Conservation (phyloP, 2,888 invertebrate genomes). For the Limenitis camilla region DNA sequence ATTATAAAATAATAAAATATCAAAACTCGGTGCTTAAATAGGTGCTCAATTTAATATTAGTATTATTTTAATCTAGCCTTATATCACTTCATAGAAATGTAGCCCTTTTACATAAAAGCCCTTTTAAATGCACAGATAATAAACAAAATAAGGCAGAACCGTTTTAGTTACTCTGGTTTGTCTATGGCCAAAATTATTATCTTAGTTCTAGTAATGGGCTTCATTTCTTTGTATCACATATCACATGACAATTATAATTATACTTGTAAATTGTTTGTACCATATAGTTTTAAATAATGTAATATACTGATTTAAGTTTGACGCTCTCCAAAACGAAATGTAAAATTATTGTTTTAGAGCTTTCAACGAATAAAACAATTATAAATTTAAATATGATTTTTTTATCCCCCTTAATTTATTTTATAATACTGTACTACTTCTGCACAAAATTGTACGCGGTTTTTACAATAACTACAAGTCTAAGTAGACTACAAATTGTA, state of each 20-base stretch:
- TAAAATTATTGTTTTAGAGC: constrained; percentile 41
- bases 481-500: too few relatives aligned
- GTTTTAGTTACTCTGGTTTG: background rate
- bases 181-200: background rate
- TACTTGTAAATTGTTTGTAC: constrained; percentile 64
- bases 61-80: constrained; percentile 12
- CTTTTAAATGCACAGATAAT: background rate
- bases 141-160: too few relatives aligned
- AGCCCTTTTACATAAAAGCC: background rate
- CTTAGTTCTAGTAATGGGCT: constrained; percentile 12
- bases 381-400: constrained; percentile 23
- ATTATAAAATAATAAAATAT: too few relatives aligned
- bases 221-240: constrained; percentile 45
- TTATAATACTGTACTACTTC: too few relatives aligned
- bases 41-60: constrained; percentile 43
- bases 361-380: constrained; percentile 48
- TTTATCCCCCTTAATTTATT: background rate
- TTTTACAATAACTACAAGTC: too few relatives aligned
- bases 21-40: constrained; percentile 50
- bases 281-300: constrained; percentile 60
- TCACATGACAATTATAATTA: constrained; percentile 53
- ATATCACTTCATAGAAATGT: constrained; percentile 12
- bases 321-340: constrained; percentile 47
- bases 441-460: too few relatives aligned
- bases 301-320: constrained; percentile 44